Evolutionary conservation across 2,888 invertebrate species (phyloP), one percentile per base, ranked within the genome.

Genomic region (Agriotes lineatus): DNA sequence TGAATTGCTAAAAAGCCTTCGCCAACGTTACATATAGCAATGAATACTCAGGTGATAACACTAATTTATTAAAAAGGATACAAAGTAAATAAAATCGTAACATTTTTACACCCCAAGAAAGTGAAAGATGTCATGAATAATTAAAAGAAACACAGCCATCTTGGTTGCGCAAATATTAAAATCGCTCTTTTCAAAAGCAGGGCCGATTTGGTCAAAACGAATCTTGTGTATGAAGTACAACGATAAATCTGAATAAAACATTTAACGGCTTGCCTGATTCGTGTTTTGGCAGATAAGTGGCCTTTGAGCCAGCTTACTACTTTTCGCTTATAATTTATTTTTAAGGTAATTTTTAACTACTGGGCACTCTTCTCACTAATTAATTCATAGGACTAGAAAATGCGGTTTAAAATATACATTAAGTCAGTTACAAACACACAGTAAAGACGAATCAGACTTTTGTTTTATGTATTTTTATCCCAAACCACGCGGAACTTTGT

Each of bases 401-500:
- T 57, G 44, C 20, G 56, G 20, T 22, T 50, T 52, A 42, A 65
- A 58, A 59, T 37, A 48, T 60, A 61, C 35, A 39, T 25, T 2
- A 42, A 42, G 39, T 52, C 52, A 60, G 16, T 60, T 66, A 67
- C 45, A 67, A 62, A 67, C 54, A 61, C 42, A 45, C 56, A 67
- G 18, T 44, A 64, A 42, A 54, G 37, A 58, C 30, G 39, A 74
- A 68, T 75, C 75, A 75, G 75, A 74, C 75, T 68, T 68, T 67
- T 33, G 10, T 52, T 20, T 73, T 74, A 70, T 64, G 64, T 35
- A 48, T 76, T 71, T 58, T 72, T 72, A 54, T 73, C 73, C 75
- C 75, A 76, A 67, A 71, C 74, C 16, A 75, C 73, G 52, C 72
- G 75, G 37, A 78, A 68, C 62, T 73, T 76, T 35, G 71, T 69